Base-by-base conservation (phyloP, 1,140 invertebrate species). In the Lethrus apterus region DNA sequence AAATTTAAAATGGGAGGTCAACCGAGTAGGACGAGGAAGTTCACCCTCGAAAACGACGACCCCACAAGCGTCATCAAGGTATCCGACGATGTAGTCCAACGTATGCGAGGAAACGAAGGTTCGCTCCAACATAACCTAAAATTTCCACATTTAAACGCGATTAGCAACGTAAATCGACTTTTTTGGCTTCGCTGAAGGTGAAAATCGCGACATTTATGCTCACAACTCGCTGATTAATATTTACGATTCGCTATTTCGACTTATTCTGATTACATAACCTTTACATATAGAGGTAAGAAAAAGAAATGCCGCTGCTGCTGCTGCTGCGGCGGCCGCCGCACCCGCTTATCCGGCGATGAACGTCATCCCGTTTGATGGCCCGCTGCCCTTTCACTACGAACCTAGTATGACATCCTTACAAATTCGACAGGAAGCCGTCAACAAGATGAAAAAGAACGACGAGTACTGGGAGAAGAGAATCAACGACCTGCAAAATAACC, bases 401-500 rank as follows among this genome's bases (percentile, higher is more conserved):
- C 62, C 65, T 34, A 58, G 52, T 49, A 36, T 63, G 55, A 67
- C 62, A 20, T 59, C 62, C 42, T 48, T 65, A 55, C 62, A 66
- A 63, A 43, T 66, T 50, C 56, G 59, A 56, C 60, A 65, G 57
- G 56, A 54, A 24, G 57, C 60, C 48, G 38, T 58, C 47, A 55
- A 55, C 18, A 56, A 62, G 51, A 45, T 67, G 30, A 60, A 61
- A 49, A 62, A 65, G 29, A 67, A 67, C 48, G 70, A 76, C 52
- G 52, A 65, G 4, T 76, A 77, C 54, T 78, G 75, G 75, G 61
- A 68, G 15, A 65, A 63, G 14, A 66, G 75, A 14, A 52, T 77
- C n/a, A 51, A 64, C n/a, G 63, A 67, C 30, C 52, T 77, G 24
- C 64, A 77, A 48, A 60, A 65, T 13, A 62, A 62, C 34, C 72